These are phyloP conservation scores for Chrysaora quinquecirrha DNA, from an alignment of 30 jellyfish, hydroid and myxozoan genomes.

Conservation along the genomic window DNA sequence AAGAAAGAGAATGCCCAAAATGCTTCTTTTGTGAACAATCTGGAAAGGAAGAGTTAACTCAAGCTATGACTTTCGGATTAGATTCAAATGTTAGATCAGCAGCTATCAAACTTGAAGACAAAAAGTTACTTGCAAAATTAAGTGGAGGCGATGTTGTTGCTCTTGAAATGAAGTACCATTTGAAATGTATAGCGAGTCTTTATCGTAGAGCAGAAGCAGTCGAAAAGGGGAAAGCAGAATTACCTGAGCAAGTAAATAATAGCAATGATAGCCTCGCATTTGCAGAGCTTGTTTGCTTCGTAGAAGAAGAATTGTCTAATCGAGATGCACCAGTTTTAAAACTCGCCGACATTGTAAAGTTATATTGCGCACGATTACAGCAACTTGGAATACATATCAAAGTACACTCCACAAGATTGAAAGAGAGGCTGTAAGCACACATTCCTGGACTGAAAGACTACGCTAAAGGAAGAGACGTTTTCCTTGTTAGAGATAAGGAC, in stretches of 20 bases:
- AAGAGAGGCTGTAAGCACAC: conserved; percentile 5
- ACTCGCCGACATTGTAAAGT: conserved; percentile 27
- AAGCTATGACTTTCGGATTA: not conserved
- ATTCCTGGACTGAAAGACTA: conserved; percentile 32
- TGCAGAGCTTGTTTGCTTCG: conserved; percentile 36
- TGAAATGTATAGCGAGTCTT: conserved; percentile 11
- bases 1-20: not conserved
- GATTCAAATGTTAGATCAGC: conserved; percentile 1
- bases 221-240: conserved; percentile 9
- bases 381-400: conserved; percentile 14
- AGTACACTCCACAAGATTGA: conserved; percentile 32
- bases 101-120: conserved; percentile 7
- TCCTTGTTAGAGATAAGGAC: conserved; percentile 39
- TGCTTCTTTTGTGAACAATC: not conserved
- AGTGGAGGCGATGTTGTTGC: conserved; percentile 26
- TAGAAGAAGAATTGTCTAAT: conserved; percentile 17
- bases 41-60: conserved; percentile 1
- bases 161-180: conserved; percentile 22
- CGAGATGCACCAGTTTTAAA: conserved; percentile 34
- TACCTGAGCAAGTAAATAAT: conserved; percentile 1
- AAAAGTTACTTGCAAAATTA: conserved; percentile 35
- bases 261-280: conserved; percentile 21
- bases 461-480: conserved; percentile 31
- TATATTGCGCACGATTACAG: conserved; percentile 22
- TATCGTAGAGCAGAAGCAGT: conserved; percentile 30